These are phyloP conservation scores for Otocyon megalotis DNA, from an alignment of 2,113 vertebrate genomes.

Conservation along the genomic window DNA sequence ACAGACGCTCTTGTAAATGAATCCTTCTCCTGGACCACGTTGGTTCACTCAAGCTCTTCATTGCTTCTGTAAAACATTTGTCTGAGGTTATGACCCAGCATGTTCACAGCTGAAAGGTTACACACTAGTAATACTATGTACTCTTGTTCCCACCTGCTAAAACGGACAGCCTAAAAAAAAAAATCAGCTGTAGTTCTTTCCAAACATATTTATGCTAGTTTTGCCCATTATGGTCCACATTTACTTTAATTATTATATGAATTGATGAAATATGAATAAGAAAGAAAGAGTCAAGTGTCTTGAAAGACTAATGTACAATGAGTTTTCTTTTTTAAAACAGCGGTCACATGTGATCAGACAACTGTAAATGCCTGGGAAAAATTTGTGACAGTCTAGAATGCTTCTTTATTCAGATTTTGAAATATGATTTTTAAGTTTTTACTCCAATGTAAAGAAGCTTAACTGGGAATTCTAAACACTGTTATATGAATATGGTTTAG, in stretches of 20 bases:
- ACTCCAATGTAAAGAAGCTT: background rate
- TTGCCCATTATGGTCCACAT: background rate
- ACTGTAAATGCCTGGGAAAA: background rate
- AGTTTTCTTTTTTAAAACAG: slow-evolving; percentile 46
- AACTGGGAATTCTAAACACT: background rate
- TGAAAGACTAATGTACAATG: slow-evolving; percentile 22
- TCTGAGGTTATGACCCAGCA: background rate
- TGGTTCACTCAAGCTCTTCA: background rate
- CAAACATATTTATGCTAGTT: background rate
- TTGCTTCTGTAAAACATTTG: background rate
- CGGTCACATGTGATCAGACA: slow-evolving; percentile 44
- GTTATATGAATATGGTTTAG: background rate
- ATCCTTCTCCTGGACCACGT: background rate
- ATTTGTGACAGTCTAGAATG: background rate
- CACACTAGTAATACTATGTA: too few species aligned
- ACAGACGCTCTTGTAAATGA: background rate
- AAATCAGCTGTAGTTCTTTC: background rate
- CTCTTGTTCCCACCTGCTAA: background rate
- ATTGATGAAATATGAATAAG: background rate
- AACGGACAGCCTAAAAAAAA: background rate
- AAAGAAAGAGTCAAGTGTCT: slow-evolving; percentile 29
- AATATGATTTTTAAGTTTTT: background rate
- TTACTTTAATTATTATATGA: slow-evolving; percentile 8
- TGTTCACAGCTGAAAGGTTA: background rate
- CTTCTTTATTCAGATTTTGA: background rate